A percentile compares a stretch with the other conserved stretches of the same genome.
Conservation (phyloP, 2,888 invertebrate genomes). For the Mystacides longicornis region DNA sequence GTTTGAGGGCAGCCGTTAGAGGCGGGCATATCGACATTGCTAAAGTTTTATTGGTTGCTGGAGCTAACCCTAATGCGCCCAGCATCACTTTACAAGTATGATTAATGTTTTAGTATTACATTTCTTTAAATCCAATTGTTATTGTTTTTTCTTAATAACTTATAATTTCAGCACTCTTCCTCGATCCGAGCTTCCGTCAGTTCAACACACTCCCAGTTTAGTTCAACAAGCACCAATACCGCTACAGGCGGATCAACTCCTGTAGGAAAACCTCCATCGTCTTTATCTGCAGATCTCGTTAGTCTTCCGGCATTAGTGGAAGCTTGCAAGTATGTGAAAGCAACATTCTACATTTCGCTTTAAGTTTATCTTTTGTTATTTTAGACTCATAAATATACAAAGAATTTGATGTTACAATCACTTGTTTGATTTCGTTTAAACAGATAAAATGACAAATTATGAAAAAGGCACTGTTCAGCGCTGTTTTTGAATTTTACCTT, state of each 20-base stretch:
- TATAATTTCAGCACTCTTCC: slow-evolving; percentile 19
- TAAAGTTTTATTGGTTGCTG: slow-evolving; percentile 61
- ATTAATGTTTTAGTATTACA: too few species aligned
- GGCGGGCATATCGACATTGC: slow-evolving; percentile 68
- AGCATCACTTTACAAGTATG: slow-evolving; percentile 19
- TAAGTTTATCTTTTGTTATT: too few species aligned
- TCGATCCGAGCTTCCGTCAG: slow-evolving; percentile 12
- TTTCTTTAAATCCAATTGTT: too few species aligned
- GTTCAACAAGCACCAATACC: slow-evolving; percentile 8
- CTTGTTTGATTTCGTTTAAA: too few species aligned
- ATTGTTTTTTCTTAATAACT: too few species aligned
- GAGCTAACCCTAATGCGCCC: slow-evolving; percentile 74
- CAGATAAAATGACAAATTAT: too few species aligned
- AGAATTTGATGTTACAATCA: too few species aligned
- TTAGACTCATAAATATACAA: too few species aligned
- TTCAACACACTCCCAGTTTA: slow-evolving; percentile 7
- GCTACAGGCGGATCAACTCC: background rate
- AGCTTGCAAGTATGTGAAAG: slow-evolving; percentile 23
- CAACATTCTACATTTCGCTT: background rate
- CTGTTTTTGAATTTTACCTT: background rate
- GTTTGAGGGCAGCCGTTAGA: slow-evolving; percentile 74
- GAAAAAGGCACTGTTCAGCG: too few species aligned
- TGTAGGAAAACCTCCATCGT: background rate
- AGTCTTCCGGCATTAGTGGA: slow-evolving; percentile 24
- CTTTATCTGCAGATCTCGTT: slow-evolving; percentile 16